Evolutionary conservation across 2,888 invertebrate species (phyloP), one percentile per base, ranked within the genome.

Genomic region (Epinotia bilunana): DNA sequence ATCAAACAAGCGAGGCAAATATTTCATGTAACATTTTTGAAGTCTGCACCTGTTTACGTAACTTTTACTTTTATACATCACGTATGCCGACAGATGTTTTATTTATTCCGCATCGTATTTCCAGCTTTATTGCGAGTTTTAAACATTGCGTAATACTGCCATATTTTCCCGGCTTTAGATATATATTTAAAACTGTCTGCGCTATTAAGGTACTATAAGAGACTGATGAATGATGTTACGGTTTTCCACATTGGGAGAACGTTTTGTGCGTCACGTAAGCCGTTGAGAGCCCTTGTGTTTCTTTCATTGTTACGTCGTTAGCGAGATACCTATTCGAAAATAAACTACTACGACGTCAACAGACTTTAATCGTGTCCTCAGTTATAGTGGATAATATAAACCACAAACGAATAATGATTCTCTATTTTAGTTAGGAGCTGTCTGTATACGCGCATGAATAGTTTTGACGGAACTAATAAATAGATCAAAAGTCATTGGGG

Each of bases 71-170:
- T 87, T 86, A 86, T 86, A 80, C 84, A 85, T 90, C 88, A 88
- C 83, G 80, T 78, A 73, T 80, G 78, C 83, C 83, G 83, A 86
- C 91, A 89, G 88, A 90, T 88, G 91, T 90, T 90, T 90, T 90
- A 91, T 91, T 89, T 83, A 83, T 83, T 88, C 85, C 83, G 81
- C 84, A 81, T 87, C 86, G 85, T 88, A 88, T 88, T 88, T 88
- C 84, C 86, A 84, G 84, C 84, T 90, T 90, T 91, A 90, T 81
- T 88, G 88, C 87, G 83, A 86, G 86, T 86, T 88, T 87, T 82
- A 84, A 84, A 87, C 85, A 84, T 90, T 88, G 86, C 89, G 90
- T 88, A 89, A 88, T 86, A 84, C 85, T 84, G 84, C 83, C 81
- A 84, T 87, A 84, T 84, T 83, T 86, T 80, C 80, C 81, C 85